Conservation (phyloP, 2,113 vertebrate species). For the Lophura nycthemera region DNA sequence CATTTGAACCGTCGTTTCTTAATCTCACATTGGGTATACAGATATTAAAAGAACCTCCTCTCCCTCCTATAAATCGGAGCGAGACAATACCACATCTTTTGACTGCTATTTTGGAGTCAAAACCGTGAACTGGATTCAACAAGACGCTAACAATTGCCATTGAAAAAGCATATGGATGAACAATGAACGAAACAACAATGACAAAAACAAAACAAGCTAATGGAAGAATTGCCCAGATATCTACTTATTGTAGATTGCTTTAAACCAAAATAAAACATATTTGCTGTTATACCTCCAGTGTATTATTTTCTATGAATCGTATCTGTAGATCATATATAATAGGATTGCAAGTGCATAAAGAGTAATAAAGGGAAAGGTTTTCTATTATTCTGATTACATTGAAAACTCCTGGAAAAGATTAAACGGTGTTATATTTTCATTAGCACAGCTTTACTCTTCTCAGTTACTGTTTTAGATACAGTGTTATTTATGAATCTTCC, state of each 20-base stretch:
- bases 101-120: not conserved
- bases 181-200: not conserved
- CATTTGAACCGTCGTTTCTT: too few species aligned
- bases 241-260: not conserved
- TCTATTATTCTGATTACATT: not conserved
- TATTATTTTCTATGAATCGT: not conserved
- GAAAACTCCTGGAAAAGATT: not conserved
- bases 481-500: slow-evolving; percentile 3
- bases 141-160: not conserved
- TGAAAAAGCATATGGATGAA: not conserved
- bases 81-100: not conserved
- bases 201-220: not conserved
- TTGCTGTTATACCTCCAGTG: not conserved
- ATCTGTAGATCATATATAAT: not conserved
- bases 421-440: not conserved
- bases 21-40: too few species aligned
- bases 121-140: not conserved
- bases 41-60: too few species aligned
- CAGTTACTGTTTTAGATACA: not conserved
- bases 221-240: not conserved
- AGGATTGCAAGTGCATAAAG: not conserved
- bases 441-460: not conserved
- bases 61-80: too few species aligned
- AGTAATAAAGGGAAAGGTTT: not conserved
- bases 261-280: not conserved